Conservation (phyloP, 2,888 invertebrate genomes). For the Eupithecia insigniata region DNA sequence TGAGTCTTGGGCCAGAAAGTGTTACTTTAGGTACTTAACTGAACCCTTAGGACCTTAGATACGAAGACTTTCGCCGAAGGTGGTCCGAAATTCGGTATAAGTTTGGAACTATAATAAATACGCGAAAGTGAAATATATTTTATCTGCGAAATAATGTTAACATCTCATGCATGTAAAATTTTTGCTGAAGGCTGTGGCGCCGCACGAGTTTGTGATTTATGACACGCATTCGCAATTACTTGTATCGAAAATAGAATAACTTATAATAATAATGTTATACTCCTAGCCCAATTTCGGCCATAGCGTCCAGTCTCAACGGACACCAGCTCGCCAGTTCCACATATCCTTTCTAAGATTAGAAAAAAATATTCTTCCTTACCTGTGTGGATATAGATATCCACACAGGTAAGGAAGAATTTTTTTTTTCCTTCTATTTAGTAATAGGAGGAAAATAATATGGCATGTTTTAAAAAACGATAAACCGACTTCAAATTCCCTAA, state of each 20-base stretch:
- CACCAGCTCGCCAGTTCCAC: no score
- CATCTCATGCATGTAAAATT: slow-evolving; percentile 12
- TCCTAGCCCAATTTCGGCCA: not conserved
- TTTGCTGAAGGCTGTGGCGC: not conserved
- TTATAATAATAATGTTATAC: not conserved
- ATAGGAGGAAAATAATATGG: no score
- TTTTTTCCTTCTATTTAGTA: not conserved
- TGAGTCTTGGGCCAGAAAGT: no score
- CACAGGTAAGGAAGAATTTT: no score
- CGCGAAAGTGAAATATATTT: not conserved
- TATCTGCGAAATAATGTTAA: slow-evolving; percentile 19
- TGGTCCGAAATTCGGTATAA: not conserved
- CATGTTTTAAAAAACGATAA: no score
- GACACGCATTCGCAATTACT: slow-evolving; percentile 17
- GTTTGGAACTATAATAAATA: not conserved
- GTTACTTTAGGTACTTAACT: no score
- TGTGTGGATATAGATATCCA: no score
- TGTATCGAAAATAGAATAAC: not conserved
- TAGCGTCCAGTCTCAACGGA: not conserved
- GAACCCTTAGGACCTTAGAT: not conserved
- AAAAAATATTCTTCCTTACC: no score
- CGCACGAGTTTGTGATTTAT: slow-evolving; percentile 3
- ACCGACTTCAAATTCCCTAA: no score
- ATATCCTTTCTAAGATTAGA: no score
- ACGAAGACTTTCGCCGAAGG: not conserved